phyloP scores from a whole-genome alignment of 2,797 vertebrate genomes.

The Eospalax fontanierii region DNA sequence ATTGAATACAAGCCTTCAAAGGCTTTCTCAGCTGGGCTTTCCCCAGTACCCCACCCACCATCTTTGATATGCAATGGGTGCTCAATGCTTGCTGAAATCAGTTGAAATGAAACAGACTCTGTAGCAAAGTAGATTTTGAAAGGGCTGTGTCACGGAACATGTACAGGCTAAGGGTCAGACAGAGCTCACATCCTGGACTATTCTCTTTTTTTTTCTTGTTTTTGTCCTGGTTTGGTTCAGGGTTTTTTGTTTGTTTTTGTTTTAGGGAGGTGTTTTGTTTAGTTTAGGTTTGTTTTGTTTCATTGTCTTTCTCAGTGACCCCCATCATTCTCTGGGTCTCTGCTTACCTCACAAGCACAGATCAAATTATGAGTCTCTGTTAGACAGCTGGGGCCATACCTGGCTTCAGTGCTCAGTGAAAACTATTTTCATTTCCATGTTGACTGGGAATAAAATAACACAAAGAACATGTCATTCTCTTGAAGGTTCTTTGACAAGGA shows the following conservation, averaged over 20 bases:
- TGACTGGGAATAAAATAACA: not conserved
- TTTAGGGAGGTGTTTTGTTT: not conserved
- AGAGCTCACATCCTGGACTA: not conserved
- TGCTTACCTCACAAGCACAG: not conserved
- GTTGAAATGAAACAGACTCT: not conserved
- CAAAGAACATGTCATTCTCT: not conserved
- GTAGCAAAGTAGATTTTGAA: not conserved
- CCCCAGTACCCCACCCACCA: too few species aligned
- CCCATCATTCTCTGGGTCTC: not conserved
- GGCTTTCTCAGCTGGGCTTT: not conserved
- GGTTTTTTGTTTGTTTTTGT: too few species aligned
- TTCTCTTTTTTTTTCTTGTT: not conserved
- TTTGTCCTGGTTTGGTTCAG: too few species aligned
- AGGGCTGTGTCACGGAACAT: too few species aligned
- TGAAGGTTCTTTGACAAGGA: not conserved
- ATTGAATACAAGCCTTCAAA: not conserved
- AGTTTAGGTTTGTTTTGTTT: too few species aligned
- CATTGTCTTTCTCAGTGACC: not conserved
- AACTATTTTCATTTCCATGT: slow-evolving; percentile 29
- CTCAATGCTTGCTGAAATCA: not conserved
- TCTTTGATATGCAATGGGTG: not conserved
- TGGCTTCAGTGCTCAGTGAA: not conserved
- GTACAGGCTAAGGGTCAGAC: not conserved
- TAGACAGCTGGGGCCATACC: not conserved
- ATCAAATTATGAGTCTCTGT: not conserved